Percentiles rank a stretch among this genome's conserved stretches.
Conservation (phyloP, 2,113 vertebrate genomes). For the Scomber colias region DNA sequence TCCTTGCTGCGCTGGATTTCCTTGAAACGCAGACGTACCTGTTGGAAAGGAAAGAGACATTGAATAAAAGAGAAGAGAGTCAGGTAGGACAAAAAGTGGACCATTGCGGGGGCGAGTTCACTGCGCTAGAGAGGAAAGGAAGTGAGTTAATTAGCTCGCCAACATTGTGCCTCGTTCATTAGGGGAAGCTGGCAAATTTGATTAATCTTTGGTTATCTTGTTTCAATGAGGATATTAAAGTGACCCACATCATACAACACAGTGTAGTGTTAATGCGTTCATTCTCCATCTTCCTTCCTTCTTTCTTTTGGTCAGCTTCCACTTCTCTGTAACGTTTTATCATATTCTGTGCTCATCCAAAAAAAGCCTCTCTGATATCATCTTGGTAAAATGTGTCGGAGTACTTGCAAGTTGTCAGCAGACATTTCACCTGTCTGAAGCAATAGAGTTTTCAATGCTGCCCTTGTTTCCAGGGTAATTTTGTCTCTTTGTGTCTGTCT, state of each 20-base stretch:
- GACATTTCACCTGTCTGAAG: constrained; percentile 10
- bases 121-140: constrained; percentile 2
- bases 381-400: constrained; percentile 11
- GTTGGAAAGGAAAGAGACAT: neutral
- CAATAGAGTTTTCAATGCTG: neutral
- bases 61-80: neutral
- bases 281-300: constrained; percentile 6
- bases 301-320: neutral
- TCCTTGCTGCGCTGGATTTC: constrained; percentile 98
- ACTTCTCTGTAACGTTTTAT: constrained; percentile 27
- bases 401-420: neutral
- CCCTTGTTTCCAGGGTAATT: constrained; percentile 2
- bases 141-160: neutral
- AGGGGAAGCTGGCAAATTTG: neutral
- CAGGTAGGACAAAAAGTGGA: neutral
- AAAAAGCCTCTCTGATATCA: constrained; percentile 2
- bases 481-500: neutral
- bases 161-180: neutral
- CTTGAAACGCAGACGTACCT: constrained; percentile 93
- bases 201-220: constrained; percentile 43
- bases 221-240: constrained; percentile 54
- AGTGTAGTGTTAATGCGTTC: constrained; percentile 18
- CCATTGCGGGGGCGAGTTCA: neutral
- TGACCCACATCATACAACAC: constrained; percentile 36
- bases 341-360: neutral